Base-by-base conservation (phyloP, 2,888 invertebrate genomes). In the Brenthis ino region DNA sequence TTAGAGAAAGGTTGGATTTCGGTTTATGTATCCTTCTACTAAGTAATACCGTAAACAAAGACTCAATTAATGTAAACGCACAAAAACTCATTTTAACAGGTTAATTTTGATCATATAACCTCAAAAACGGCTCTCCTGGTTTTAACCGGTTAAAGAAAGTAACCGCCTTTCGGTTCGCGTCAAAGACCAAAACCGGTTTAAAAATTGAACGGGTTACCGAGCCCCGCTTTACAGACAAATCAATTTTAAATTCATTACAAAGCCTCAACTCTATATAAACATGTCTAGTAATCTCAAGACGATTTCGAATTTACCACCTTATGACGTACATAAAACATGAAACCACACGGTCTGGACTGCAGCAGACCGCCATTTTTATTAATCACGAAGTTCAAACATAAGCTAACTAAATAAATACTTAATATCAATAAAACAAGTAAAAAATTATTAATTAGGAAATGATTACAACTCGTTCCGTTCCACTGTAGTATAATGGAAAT, bases 351-450 rank as follows among this genome's bases (percentile, higher is more conserved):
- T 28, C 33, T 57, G 64, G 24, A 20, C 37, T 53, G 48, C 8
- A 58, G 57, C 24, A 33, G 54, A 54, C 61, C 64, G 54, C 53
- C 55, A 67, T 37, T 48, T 43, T 43, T 11, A 37, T 43, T 51
- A 68, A 60, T 68, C 64, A 67, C 70, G 43, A 66, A 68, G 66
- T 72, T 76, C 70, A 73, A 75, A 79, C 80, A 76, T 75, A 75
- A 82, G 80, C 85, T 87, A 87, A 80, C 83, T 86, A 89, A 90
- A 90, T 90, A 90, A 90, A 90, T 90, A 90, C 89, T 89, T 89
- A 87, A 87, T 86, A 88, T 86, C 88, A 85, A 28, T 86, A 87
- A 83, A 85, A 82, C 80, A 86, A 84, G 83, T 83, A 82, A 82
- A 83, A 80, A 76, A 75, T 77, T 76, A 77, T 74, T 75, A 73